A percentile compares a stretch with the other conserved stretches of the same genome.
phyloP scores from a whole-genome alignment of 1,140 invertebrate genomes.

The Akabosia matsudoensis region DNA sequence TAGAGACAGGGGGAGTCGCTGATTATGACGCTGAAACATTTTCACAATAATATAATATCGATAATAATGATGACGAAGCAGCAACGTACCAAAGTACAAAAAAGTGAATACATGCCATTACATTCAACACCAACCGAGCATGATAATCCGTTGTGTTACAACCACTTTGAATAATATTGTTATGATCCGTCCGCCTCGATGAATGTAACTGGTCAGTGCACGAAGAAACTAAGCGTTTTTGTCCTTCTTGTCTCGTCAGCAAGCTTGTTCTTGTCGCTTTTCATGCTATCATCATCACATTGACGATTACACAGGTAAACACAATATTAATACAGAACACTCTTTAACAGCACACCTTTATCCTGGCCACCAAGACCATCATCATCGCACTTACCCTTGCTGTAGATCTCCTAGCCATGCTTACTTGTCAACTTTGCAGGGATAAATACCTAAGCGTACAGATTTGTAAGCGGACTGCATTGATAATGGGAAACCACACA shows the following conservation, averaged over 20 bases:
- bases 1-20: slow-evolving; percentile 7
- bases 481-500: slow-evolving; percentile 12
- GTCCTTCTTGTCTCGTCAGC: background rate
- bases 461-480: background rate
- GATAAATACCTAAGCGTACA: background rate
- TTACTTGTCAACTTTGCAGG: background rate
- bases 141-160: background rate
- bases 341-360: background rate
- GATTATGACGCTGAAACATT: background rate
- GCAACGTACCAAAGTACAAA: background rate
- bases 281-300: background rate
- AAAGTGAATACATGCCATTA: background rate
- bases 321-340: no score
- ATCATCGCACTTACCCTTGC: background rate
- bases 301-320: background rate
- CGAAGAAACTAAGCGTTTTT: no score
- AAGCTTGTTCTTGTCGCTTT: background rate
- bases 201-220: background rate
- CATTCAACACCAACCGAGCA: background rate
- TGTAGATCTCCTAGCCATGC: background rate
- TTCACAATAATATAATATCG: slow-evolving; percentile 12
- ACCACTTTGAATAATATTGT: background rate
- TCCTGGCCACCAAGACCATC: background rate
- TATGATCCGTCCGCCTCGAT: background rate
- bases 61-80: background rate